Evolutionary conservation across 2,888 invertebrate genomes (phyloP).

Genomic region (Melinaea menophilus): DNA sequence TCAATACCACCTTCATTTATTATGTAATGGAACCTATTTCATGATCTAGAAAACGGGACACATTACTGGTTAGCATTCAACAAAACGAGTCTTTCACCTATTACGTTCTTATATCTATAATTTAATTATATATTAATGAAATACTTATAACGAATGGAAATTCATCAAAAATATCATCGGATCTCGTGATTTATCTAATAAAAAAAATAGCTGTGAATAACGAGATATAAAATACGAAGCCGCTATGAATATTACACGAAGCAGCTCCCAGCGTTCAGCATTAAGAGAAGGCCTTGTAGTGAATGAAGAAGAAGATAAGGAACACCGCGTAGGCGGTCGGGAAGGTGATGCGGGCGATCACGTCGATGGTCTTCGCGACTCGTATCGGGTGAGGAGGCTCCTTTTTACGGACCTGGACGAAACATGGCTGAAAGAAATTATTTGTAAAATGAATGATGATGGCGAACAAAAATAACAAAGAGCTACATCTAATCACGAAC

Average conservation of each 20-base stretch:
- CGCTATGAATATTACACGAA: conserved; percentile 51
- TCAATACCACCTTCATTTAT: conserved; percentile 12
- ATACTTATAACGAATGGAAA: conserved; percentile 49
- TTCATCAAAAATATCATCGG: conserved; percentile 48
- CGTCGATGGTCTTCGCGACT: conserved; percentile 96
- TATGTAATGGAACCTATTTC: conserved; percentile 52
- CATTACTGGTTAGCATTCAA: conserved; percentile 11
- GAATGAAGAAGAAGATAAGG: conserved; percentile 96
- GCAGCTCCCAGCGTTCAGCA: conserved; percentile 55
- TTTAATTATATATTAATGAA: conserved; percentile 50
- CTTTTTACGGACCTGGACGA: conserved; percentile 92
- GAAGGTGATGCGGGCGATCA: conserved; percentile 95
- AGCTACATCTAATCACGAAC: conserved; percentile 11
- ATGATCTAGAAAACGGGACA: conserved; percentile 37
- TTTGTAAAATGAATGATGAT: conserved; percentile 66
- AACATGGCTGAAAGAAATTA: conserved; percentile 83
- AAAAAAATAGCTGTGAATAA: conserved; percentile 48
- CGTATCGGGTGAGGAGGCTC: conserved; percentile 95
- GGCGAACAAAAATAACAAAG: conserved; percentile 39
- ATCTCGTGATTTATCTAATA: conserved; percentile 43
- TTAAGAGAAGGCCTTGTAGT: conserved; percentile 92
- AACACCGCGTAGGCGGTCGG: conserved; percentile 95
- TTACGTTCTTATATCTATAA: conserved; percentile 44
- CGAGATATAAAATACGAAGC: conserved; percentile 49
- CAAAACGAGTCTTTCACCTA: conserved; percentile 40